A percentile compares a stretch with the other conserved stretches of the same genome.
These are phyloP conservation scores for Pseudomyrmex sp. DNA, from an alignment of 1,140 invertebrate genomes.

Conservation along the genomic window DNA sequence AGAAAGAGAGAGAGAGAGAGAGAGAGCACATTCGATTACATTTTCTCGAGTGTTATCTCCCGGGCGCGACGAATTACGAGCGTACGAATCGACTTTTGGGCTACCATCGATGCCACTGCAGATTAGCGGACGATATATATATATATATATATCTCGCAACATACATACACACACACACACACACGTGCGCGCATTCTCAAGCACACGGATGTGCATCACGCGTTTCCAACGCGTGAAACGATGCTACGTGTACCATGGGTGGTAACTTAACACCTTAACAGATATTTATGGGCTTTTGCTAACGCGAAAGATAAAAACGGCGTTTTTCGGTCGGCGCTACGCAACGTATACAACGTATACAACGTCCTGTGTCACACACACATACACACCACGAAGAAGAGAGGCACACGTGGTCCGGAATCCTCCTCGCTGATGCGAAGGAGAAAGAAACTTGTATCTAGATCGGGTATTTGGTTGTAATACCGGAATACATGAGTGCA, in stretches of 20 bases:
- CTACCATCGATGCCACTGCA: slow-evolving; percentile 66
- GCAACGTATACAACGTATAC: slow-evolving; percentile 48
- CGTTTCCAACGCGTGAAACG: slow-evolving; percentile 12
- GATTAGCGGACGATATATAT: slow-evolving; percentile 61
- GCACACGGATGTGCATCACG: neutral
- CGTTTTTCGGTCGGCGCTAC: slow-evolving; percentile 51
- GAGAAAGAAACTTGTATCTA: slow-evolving; percentile 33
- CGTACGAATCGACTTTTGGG: slow-evolving; percentile 66
- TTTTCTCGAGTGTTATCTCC: slow-evolving; percentile 53
- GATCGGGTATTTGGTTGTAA: slow-evolving; percentile 39
- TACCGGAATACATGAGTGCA: slow-evolving; percentile 40
- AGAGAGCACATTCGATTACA: slow-evolving; percentile 21
- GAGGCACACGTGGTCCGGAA: neutral
- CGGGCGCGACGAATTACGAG: slow-evolving; percentile 64
- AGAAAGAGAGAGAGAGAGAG: too few relatives aligned
- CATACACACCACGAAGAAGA: neutral
- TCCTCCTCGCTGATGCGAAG: slow-evolving; percentile 17
- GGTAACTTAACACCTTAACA: slow-evolving; percentile 73
- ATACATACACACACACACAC: neutral
- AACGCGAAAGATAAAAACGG: slow-evolving; percentile 71
- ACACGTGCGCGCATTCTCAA: neutral
- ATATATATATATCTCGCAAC: slow-evolving; percentile 10
- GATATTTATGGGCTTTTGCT: slow-evolving; percentile 71
- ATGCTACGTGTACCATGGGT: slow-evolving; percentile 67
- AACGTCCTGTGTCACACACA: slow-evolving; percentile 33